Percentiles rank a stretch among this genome's conserved stretches.
These are phyloP conservation scores for Baryphthengus martii DNA, from an alignment of 2,113 vertebrate species.

Conservation along the genomic window DNA sequence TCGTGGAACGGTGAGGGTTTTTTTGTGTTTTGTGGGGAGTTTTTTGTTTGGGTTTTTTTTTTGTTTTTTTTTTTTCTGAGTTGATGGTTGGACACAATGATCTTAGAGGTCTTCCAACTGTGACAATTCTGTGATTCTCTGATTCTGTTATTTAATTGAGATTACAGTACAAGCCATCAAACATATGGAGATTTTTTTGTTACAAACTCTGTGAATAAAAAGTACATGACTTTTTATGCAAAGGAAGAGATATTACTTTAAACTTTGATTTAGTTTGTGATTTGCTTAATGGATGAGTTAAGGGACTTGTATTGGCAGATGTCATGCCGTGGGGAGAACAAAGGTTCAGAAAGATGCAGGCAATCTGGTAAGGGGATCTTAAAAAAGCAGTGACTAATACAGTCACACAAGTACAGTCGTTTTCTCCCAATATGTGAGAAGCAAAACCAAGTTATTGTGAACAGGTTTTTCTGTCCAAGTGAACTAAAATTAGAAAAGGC, in stretches of 20 bases:
- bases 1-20: too few relatives aligned
- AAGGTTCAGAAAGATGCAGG: neutral
- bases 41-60: too few relatives aligned
- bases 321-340: neutral
- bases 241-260: neutral
- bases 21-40: too few relatives aligned
- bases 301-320: neutral
- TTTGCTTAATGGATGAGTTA: neutral
- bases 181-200: neutral
- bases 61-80: too few relatives aligned
- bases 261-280: neutral
- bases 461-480: neutral
- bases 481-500: neutral
- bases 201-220: neutral
- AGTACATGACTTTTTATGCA: neutral
- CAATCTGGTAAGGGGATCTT: neutral
- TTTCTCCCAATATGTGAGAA: neutral
- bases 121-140: too few relatives aligned
- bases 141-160: neutral
- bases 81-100: too few relatives aligned
- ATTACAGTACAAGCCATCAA: too few relatives aligned
- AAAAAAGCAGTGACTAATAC: neutral
- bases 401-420: neutral
- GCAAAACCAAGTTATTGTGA: neutral
- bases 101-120: too few relatives aligned